phyloP scores from a whole-genome alignment of 30 jellyfish, hydroid and myxozoan genomes.

The Rhopilema esculentum region DNA sequence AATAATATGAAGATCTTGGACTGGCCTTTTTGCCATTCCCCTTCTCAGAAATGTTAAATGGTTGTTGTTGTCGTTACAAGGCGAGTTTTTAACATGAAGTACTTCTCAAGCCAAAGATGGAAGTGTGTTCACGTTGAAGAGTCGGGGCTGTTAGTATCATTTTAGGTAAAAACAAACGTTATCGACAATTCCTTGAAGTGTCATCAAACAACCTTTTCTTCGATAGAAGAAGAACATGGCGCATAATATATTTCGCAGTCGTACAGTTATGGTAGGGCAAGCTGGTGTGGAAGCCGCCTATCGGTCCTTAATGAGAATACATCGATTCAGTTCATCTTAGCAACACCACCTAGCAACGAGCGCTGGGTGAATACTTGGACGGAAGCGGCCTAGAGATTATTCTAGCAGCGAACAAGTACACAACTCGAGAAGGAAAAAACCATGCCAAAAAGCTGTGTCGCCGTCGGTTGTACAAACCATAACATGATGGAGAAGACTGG shows the following conservation, averaged over 20 bases:
- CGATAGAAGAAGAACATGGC: constrained; percentile 58
- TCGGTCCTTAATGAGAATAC: constrained; percentile 72
- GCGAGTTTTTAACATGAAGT: neutral
- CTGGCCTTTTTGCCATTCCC: too few species aligned
- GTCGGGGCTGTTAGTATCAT: too few species aligned
- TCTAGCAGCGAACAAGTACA: too few species aligned
- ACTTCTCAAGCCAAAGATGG: neutral
- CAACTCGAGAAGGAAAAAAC: too few species aligned
- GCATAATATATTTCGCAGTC: constrained; percentile 84
- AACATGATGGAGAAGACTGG: neutral
- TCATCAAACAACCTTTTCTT: neutral
- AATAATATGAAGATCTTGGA: too few species aligned
- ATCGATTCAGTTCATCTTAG: too few species aligned
- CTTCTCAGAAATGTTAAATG: too few species aligned
- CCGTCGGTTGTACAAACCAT: neutral
- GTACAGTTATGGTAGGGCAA: constrained; percentile 94
- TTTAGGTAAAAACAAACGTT: too few species aligned
- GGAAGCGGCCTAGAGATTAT: too few species aligned
- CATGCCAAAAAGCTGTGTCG: neutral
- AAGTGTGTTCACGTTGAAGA: neutral
- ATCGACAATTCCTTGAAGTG: neutral
- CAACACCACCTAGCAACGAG: too few species aligned
- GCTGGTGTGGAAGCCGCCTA: constrained; percentile 92
- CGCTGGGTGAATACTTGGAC: too few species aligned
- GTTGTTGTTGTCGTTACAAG: neutral